Conservation (phyloP, 2,797 vertebrate genomes). For the Enteromius radiatus region DNA sequence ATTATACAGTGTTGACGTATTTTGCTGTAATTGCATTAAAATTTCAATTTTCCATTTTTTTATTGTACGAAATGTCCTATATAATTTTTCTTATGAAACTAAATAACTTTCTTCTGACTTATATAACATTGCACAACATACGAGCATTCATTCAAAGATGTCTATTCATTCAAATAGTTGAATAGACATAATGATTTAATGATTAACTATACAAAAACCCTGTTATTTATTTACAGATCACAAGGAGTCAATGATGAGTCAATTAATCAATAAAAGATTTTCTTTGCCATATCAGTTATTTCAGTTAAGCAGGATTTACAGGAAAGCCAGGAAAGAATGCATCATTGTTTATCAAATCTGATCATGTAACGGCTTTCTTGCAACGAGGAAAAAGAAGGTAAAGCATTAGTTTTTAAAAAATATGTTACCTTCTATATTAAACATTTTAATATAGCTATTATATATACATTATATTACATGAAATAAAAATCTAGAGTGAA, state of each 20-base stretch:
- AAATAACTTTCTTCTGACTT: not conserved
- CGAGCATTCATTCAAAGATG: not conserved
- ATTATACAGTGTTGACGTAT: not conserved
- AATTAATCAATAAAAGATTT: slow-evolving; percentile 3
- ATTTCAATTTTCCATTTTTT: not conserved
- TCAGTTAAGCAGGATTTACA: not conserved
- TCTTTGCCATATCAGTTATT: not conserved
- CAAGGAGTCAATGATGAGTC: not conserved
- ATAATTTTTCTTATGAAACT: not conserved
- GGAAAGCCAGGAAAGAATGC: not conserved
- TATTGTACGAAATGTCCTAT: not conserved
- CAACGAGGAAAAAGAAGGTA: not conserved
- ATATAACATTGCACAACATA: not conserved
- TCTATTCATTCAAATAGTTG: not conserved
- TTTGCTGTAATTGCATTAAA: not conserved
- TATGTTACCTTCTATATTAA: not conserved
- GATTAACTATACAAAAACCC: not conserved
- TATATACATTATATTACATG: not conserved
- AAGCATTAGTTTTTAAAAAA: not conserved
- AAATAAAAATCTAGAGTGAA: not conserved
- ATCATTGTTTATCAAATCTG: slow-evolving; percentile 3
- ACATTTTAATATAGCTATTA: not conserved
- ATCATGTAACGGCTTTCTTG: not conserved
- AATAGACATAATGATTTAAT: not conserved
- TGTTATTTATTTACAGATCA: not conserved